A percentile compares a stretch with the other conserved stretches of the same genome.
Evolutionary conservation across 2,888 invertebrate genomes (phyloP).

Genomic region (Gymnoscelis rufifasciata): DNA sequence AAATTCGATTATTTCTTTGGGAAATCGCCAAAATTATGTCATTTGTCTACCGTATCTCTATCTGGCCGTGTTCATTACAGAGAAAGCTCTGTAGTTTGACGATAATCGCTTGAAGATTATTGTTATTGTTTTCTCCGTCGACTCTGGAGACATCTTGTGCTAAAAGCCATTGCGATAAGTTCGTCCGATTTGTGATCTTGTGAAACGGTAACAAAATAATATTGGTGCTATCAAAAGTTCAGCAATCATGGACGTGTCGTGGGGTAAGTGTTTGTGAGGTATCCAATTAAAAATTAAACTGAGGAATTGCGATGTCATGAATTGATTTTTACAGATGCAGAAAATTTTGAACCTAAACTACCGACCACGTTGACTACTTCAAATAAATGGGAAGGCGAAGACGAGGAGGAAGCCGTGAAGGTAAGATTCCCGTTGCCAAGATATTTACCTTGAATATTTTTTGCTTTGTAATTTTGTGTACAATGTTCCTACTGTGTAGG

Average conservation of each 20-base stretch:
- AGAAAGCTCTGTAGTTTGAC: conserved; percentile 75
- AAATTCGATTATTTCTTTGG: conserved; percentile 71
- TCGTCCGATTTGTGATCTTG: conserved; percentile 64
- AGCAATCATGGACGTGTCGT: conserved; percentile 83
- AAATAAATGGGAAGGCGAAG: conserved; percentile 93
- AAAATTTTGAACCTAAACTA: conserved; percentile 84
- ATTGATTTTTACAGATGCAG: conserved; percentile 81
- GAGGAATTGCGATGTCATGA: conserved; percentile 41
- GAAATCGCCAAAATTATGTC: conserved; percentile 75
- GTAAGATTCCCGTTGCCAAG: conserved; percentile 74
- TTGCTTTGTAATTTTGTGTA: conserved; percentile 18
- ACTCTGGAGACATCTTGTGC: conserved; percentile 79
- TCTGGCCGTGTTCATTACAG: conserved; percentile 68
- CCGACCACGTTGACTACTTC: conserved; percentile 77
- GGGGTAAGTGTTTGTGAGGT: conserved; percentile 77
- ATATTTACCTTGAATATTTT: conserved; percentile 28
- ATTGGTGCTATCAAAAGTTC: conserved; percentile 60
- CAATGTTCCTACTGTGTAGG: conserved; percentile 17
- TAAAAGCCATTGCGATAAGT: conserved; percentile 63
- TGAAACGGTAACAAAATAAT: conserved; percentile 65
- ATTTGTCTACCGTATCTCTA: conserved; percentile 68
- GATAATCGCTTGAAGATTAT: conserved; percentile 64
- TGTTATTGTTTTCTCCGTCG: conserved; percentile 64
- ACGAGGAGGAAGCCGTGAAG: conserved; percentile 92
- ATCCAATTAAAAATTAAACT: conserved; percentile 28